Evolutionary conservation across 2,113 vertebrate genomes (phyloP), one percentile per base, ranked within the genome.

Genomic region (Chionomys nivalis): DNA sequence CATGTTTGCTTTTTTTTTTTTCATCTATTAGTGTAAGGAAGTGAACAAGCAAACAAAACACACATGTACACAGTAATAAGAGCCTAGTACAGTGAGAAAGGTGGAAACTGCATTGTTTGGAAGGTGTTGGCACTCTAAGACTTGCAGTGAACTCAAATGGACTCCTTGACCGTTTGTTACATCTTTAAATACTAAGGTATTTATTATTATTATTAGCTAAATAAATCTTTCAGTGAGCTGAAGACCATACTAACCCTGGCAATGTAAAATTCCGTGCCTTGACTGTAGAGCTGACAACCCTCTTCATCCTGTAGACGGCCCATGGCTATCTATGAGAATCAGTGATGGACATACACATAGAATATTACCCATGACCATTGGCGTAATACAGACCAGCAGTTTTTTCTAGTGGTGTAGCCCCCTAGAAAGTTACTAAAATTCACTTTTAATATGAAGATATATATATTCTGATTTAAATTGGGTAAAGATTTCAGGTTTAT

Each of bases 401-500:
- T 90, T 96, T 28, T 94, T 49, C 28, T 87, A 92, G 31, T 73
- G 19, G 82, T 52, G 66, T 83, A 86, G 58, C n/a, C 72, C 13
- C 72, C 75, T 94, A 90, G 49, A 94, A 77, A 87, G n/a, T 91
- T 91, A 94, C 79, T 93, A 87, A 93, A 65, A 96, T 91, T 89
- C 12, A 87, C 75, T 28, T 93, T 95, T 94, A 89, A 95, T 97
- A 75, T 95, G 26, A 94, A 90, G 23, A n/a, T 93, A 81, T 89
- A 94, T 91, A 65, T 76, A 79, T 78, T 93, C 21, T 89, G 9
- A 95, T 73, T 96, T 95, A 81, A 96, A 94, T 85, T 94, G 39
- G 36, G 66, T 94, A 33, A 90, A 90, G 87, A 63, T 95, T 95
- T 95, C 49, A 81, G 31, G 78, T 81, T 91, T 95, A 89, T 93